Conservation (phyloP, 2,888 invertebrate genomes). For the Leucoma salicis region DNA sequence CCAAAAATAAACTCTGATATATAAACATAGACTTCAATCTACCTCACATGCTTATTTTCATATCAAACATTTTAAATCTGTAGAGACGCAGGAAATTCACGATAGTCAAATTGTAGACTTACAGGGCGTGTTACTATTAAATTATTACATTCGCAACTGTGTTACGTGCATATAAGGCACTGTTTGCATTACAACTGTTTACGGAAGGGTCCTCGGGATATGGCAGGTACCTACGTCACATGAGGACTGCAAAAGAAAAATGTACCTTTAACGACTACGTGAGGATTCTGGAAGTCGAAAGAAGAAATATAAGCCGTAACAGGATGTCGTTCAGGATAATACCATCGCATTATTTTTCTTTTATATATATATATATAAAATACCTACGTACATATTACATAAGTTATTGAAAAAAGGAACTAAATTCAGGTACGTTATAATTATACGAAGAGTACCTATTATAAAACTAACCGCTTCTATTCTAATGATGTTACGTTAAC, state of each 20-base stretch:
- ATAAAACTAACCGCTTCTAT: slow-evolving; percentile 2
- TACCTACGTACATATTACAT: slow-evolving; percentile 1
- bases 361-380: slow-evolving; percentile 49
- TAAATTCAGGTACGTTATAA: slow-evolving; percentile 22
- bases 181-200: slow-evolving; percentile 60
- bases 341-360: slow-evolving; percentile 70
- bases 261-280: slow-evolving; percentile 80
- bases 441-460: slow-evolving; percentile 3
- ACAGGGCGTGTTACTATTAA: slow-evolving; percentile 73
- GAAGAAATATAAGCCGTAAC: slow-evolving; percentile 80
- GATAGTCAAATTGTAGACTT: slow-evolving; percentile 83
- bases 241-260: slow-evolving; percentile 80
- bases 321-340: slow-evolving; percentile 80
- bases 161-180: slow-evolving; percentile 68
- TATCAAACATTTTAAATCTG: slow-evolving; percentile 63
- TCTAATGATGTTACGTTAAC: slow-evolving; percentile 17
- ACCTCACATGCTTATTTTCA: slow-evolving; percentile 36
- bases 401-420: slow-evolving; percentile 27
- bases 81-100: slow-evolving; percentile 74
- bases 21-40: slow-evolving; percentile 55
- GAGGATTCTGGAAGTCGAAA: slow-evolving; percentile 72
- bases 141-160: slow-evolving; percentile 79
- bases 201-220: slow-evolving; percentile 69
- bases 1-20: slow-evolving; percentile 59
- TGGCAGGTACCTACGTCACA: slow-evolving; percentile 71